These are phyloP conservation scores for Acrocephalus kingi DNA, from an alignment of 2,113 vertebrate genomes.

Conservation along the genomic window DNA sequence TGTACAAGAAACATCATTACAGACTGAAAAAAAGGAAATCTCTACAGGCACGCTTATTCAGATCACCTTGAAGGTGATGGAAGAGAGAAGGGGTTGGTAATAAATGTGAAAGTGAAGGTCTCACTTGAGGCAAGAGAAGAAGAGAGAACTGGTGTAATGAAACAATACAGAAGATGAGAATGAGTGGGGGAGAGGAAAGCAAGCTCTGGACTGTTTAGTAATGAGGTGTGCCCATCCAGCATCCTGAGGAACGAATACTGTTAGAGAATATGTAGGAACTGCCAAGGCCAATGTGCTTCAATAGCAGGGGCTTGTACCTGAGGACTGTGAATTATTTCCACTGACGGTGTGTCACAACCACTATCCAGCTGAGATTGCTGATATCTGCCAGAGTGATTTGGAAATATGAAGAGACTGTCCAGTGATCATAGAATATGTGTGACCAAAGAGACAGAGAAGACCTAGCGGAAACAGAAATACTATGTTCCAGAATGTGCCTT, in stretches of 20 bases:
- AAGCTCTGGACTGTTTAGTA: neutral
- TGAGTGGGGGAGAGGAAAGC: neutral
- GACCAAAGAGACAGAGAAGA: neutral
- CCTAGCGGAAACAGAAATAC: neutral
- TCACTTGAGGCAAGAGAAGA: neutral
- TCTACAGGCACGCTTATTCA: neutral
- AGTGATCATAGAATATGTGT: neutral
- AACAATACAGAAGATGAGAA: neutral
- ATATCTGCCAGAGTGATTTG: neutral
- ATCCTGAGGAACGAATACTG: accelerated
- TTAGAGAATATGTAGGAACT: neutral
- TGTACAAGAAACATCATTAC: neutral
- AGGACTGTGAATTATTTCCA: neutral
- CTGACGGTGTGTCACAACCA: neutral
- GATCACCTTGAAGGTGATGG: neutral
- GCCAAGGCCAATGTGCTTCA: neutral
- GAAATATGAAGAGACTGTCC: neutral
- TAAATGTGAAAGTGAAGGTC: neutral
- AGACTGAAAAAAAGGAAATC: neutral
- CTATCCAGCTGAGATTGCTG: neutral
- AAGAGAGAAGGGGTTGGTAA: neutral
- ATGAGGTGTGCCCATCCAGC: accelerated
- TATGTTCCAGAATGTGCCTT: neutral
- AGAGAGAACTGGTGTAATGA: neutral
- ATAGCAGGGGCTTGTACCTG: neutral